Evolutionary conservation across 2,113 vertebrate genomes (phyloP), one percentile per base, ranked within the genome.

Genomic region (Platichthys stellatus): DNA sequence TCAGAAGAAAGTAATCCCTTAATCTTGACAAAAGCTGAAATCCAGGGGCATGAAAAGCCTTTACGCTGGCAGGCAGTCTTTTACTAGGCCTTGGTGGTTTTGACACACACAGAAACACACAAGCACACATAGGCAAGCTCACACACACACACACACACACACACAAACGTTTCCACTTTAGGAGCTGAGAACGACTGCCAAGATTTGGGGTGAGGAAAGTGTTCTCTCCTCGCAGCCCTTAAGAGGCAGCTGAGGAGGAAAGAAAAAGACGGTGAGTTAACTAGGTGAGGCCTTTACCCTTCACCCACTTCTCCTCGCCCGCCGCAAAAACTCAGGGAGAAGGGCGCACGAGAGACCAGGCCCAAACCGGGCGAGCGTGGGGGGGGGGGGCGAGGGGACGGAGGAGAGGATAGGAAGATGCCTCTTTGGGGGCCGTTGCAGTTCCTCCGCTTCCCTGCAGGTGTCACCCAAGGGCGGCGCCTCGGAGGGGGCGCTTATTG

Each of bases 21-120:
- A 90, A 93, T 92, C 89, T 92, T 86, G 87, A 92, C 89, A 90
- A 88, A 92, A 89, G 84, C 78, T 51, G 70, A 90, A 92, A 93
- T 90, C 87, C 88, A 90, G 86, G 85, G 86, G 80, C 90, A 90
- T 86, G 88, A 85, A 92, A 90, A 92, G 84, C 89, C 76, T 86
- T 79, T 54, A 65, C 66, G 47, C 84, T 87, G 80, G 83, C 86
- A 89, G 82, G 47, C 82, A 78, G 81, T 80, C 88, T 91, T 93
- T 91, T 85, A 90, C 89, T 85, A 79, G 84, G 86, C 73, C 75
- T 81, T 80, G 84, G 69, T 76, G 81, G 77, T 81, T 86, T 86
- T 89, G 65, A 88, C 78, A 80, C 72, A 64, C 69, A 85, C 57
- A 26, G 3, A 69, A 70, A 28, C 28, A 28, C 4, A 5, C 28